A percentile compares a stretch with the other conserved stretches of the same genome.
Evolutionary conservation across 2,113 vertebrate species (phyloP).

Genomic region (Thalassoma bifasciatum): DNA sequence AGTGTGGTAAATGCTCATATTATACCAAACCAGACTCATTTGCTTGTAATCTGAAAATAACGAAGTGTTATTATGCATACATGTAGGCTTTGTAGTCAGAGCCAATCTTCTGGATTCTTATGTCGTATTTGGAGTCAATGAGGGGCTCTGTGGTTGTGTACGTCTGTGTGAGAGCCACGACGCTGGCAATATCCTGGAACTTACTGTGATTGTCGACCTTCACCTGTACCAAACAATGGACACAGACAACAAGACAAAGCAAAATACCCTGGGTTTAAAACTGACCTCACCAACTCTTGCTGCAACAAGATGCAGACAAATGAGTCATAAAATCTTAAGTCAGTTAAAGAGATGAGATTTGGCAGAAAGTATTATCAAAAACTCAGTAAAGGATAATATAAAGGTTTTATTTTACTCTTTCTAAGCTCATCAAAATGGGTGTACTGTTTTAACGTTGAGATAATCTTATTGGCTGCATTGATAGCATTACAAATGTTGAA

Average conservation of each 20-base stretch:
- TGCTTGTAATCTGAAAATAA: not conserved
- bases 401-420: no score
- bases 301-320: no score
- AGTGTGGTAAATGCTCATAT: not conserved
- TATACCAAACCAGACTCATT: not conserved
- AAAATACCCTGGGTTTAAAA: not conserved
- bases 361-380: no score
- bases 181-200: slow-evolving; percentile 99
- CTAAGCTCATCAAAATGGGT: no score
- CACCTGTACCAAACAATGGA: slow-evolving; percentile 83
- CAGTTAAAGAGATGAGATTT: no score
- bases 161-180: slow-evolving; percentile 97
- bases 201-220: slow-evolving; percentile 98
- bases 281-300: not conserved
- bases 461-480: no score
- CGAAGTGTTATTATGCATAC: slow-evolving; percentile 74
- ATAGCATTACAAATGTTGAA: no score
- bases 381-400: no score
- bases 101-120: slow-evolving; percentile 99
- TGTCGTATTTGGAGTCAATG: slow-evolving; percentile 97
- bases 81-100: slow-evolving; percentile 99
- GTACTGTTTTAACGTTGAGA: no score
- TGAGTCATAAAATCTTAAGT: no score
- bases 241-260: not conserved
- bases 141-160: slow-evolving; percentile 97